Evolutionary conservation across 1,140 invertebrate species (phyloP).

Genomic region (Penaeus vannamei): DNA sequence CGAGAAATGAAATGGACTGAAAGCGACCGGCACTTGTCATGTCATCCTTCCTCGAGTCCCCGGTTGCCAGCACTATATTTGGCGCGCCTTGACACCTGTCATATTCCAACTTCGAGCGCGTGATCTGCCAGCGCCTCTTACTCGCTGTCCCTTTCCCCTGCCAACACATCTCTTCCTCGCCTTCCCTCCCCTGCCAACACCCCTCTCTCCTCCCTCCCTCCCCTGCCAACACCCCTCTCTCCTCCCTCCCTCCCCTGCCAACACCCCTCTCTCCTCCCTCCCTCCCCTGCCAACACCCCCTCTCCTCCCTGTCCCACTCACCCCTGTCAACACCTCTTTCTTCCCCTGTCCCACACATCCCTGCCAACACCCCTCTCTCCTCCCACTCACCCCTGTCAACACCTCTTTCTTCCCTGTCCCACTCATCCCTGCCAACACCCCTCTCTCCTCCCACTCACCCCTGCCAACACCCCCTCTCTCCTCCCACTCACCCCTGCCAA

Average conservation of each 20-base stretch:
- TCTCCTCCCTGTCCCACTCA: neutral
- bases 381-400: too few relatives aligned
- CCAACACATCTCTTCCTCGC: neutral
- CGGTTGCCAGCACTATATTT: too few relatives aligned
- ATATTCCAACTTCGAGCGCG: too few relatives aligned
- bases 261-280: neutral
- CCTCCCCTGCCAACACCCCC: neutral
- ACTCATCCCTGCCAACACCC: neutral
- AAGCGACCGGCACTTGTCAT: too few relatives aligned
- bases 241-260: neutral
- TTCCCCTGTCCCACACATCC: too few relatives aligned
- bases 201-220: neutral
- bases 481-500: constrained; percentile 4
- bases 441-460: too few relatives aligned
- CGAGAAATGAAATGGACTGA: too few relatives aligned
- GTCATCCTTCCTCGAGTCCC: too few relatives aligned
- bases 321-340: too few relatives aligned
- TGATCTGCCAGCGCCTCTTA: neutral
- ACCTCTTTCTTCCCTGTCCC: neutral
- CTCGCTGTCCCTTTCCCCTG: neutral
- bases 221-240: neutral
- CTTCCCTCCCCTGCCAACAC: neutral
- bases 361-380: too few relatives aligned
- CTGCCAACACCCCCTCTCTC: neutral
- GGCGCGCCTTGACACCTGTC: too few relatives aligned